These are phyloP conservation scores for Cataglyphis cursor DNA, from an alignment of 2,888 invertebrate genomes.

Conservation along the genomic window DNA sequence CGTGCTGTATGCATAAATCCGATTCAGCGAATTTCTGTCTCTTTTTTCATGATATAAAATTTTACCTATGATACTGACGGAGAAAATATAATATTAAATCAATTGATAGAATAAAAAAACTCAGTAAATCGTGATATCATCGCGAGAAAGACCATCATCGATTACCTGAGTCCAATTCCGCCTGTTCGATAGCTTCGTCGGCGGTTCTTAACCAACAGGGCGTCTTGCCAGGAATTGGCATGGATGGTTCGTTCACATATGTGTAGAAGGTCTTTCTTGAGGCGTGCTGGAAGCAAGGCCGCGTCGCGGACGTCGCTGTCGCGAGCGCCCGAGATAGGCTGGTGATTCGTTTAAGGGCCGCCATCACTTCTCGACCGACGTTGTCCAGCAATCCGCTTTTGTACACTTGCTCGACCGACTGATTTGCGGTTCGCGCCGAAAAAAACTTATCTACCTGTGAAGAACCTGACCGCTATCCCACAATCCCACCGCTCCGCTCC, in stretches of 20 bases:
- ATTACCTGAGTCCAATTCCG: constrained; percentile 92
- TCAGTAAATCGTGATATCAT: not conserved
- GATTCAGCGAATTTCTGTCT: not conserved
- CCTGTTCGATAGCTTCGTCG: constrained; percentile 92
- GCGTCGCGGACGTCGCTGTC: constrained; percentile 71
- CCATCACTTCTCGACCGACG: constrained; percentile 74
- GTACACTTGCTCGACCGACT: not conserved
- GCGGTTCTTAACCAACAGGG: constrained; percentile 91
- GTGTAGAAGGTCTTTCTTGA: constrained; percentile 88
- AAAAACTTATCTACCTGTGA: not conserved
- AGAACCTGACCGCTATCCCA: not conserved
- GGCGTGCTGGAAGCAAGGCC: constrained; percentile 58
- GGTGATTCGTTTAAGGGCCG: constrained; percentile 80
- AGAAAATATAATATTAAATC: not conserved
- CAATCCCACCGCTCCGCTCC: not conserved
- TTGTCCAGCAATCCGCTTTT: constrained; percentile 39
- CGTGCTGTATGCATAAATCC: not conserved
- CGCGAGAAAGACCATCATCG: not conserved
- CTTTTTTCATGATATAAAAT: not conserved
- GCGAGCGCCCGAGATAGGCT: constrained; percentile 78
- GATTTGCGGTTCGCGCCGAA: not conserved
- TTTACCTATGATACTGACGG: not conserved
- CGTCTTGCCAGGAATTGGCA: constrained; percentile 91
- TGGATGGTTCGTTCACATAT: constrained; percentile 93
- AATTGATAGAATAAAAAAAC: not conserved